Base-by-base conservation (phyloP, 2,888 invertebrate genomes). In the Epicampocera succincta region DNA sequence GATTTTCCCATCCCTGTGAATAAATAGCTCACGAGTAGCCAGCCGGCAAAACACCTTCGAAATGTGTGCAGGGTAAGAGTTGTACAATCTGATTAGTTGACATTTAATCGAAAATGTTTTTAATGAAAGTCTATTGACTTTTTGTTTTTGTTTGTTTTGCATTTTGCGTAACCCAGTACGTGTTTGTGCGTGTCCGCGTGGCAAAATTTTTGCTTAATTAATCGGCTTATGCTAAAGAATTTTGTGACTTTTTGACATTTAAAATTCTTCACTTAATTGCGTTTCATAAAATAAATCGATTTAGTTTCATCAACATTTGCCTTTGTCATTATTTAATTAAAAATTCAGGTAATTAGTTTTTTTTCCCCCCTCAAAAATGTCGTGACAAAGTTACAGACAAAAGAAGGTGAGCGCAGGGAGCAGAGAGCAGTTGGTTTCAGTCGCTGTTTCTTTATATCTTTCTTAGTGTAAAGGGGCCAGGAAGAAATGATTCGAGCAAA, bases 251-350 rank as follows among this genome's bases (percentile, higher is more conserved):
- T 40, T 50, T 4, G 19, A 17, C 15, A 54, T 8, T 44, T 54
- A 44, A 68, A 54, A 48, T 19, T 50, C 44, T 40, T 21, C 74
- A 71, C 33, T 72, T 33, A 66, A 13, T 60, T 42, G 40, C 29
- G 21, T 76, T 80, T 50, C n/a, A 17, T 63, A 44, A 68, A 54
- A 65, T 75, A 63, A 75, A 81, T 76, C 68, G 80, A 77, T 81
- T 81, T 54, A 63, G 68, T 77, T 72, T 52, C 52, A 63, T 65
- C 58, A 77, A 58, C 58, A 50, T 74, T 81, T 77, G 63, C 46
- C 63, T 63, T 73, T 74, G 81, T 77, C 81, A 74, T 73, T 65
- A 77, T 74, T 81, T 81, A 81, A 81, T 81, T 81, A 77, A 77
- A 81, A 77, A 65, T 69, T 65, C 58, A 58, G 65, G 46, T 77